Percentiles rank a stretch among this genome's conserved stretches.
These are phyloP conservation scores for Panthera uncia DNA, from an alignment of 2,113 vertebrate genomes.

Conservation along the genomic window DNA sequence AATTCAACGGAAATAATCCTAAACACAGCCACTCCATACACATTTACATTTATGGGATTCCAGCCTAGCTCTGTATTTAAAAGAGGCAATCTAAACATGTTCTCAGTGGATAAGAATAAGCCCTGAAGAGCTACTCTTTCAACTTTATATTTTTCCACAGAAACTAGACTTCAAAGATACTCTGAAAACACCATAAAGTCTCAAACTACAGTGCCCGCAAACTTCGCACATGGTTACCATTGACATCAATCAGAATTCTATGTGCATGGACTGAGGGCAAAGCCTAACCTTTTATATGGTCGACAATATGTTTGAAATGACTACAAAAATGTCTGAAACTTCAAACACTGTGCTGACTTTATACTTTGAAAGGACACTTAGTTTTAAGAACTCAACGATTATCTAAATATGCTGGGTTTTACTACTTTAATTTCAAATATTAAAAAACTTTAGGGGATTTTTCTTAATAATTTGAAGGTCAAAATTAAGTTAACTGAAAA, in stretches of 20 bases:
- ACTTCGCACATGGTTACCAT: slow-evolving; percentile 46
- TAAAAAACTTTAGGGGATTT: not conserved
- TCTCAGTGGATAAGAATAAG: slow-evolving; percentile 69
- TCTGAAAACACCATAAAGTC: slow-evolving; percentile 65
- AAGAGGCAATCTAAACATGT: slow-evolving; percentile 65
- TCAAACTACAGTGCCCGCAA: slow-evolving; percentile 32
- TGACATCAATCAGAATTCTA: slow-evolving; percentile 73
- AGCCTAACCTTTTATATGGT: slow-evolving; percentile 61
- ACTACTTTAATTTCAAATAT: slow-evolving; percentile 49
- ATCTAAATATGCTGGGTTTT: slow-evolving; percentile 20
- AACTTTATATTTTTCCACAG: slow-evolving; percentile 60
- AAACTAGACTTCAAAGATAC: slow-evolving; percentile 74
- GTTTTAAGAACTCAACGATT: slow-evolving; percentile 56
- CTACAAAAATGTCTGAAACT: slow-evolving; percentile 60
- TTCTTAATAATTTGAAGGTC: not conserved
- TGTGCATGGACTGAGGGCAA: slow-evolving; percentile 60
- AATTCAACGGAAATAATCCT: not conserved
- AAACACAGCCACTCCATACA: not conserved
- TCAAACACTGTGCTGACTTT: slow-evolving; percentile 67
- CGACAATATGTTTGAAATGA: slow-evolving; percentile 63
- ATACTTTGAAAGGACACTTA: slow-evolving; percentile 63
- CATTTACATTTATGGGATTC: not conserved
- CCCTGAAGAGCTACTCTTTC: slow-evolving; percentile 66
- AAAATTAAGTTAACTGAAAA: not conserved
- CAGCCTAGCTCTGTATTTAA: slow-evolving; percentile 47